Evolutionary conservation across 2,113 vertebrate genomes (phyloP), one percentile per base, ranked within the genome.

Genomic region (Aplodontia rufa): DNA sequence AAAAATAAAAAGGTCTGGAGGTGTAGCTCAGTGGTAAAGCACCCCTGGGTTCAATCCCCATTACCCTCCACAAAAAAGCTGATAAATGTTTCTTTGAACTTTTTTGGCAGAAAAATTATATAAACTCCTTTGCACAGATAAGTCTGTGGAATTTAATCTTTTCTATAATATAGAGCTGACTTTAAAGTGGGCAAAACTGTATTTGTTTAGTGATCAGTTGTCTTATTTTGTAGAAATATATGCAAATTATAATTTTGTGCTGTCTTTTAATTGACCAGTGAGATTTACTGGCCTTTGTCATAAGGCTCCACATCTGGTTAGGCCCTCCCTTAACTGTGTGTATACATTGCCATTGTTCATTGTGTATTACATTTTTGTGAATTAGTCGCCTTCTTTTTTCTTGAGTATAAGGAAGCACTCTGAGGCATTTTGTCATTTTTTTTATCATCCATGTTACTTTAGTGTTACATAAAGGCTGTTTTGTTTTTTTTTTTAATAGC

Each of bases 261-360:
- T 94, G 12, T 53, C 32, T 22, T 90, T 3, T 75, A 58, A 6
- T 62, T 91, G 78, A 30, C 47, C 47, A 30, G 45, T 88, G 53
- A 68, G 40, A 72, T 72, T 92, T 58, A 37, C 40, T 90, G 51
- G 45, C 84, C 82, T 97, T 93, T 68, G n/a, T 82, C 80, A 69
- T 64, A 12, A 74, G 78, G 35, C 8, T 89, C 8, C 2, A 10
- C 66, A 79, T 94, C 40, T 91, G 60, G 5, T 42, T 87, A 92
- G 72, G 17, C 22, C 6, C 8, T 85, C 69, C 42, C 4, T 84
- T 82, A 58, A 45, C 35, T 93, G 35, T 92, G 51, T 93, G 19
- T 93, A 30, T 76, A 58, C 22, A 28, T 93, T 93, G 64, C 51
- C 45, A 1, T 53, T 87, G 53, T 87, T 90, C 16, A 53, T 95